Base-by-base conservation (phyloP, 2,888 invertebrate genomes). In the Gisinianus flammeolus region DNA sequence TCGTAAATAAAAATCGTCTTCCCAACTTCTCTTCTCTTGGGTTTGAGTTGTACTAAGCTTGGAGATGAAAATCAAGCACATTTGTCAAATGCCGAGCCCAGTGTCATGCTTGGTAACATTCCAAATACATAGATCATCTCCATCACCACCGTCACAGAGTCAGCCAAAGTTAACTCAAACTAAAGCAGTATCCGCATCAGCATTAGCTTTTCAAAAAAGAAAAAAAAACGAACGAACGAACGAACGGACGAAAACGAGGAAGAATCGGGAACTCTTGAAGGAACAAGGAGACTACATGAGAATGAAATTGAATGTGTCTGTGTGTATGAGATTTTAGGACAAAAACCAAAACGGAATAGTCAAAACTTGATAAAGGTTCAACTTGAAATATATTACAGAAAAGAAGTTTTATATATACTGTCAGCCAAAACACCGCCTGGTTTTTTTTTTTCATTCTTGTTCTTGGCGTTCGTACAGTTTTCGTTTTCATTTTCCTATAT, bases 41-140 rank as follows among this genome's bases (percentile, higher is more conserved):
- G n/a, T 12, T 26, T 62, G 26, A 72, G 58, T 58, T 62, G 64
- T 2, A 44, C 33, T 62, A 54, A 67, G 74, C 66, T 67, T 75
- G 1, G 75, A 75, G 75, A 75, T 75, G 75, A 67, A 54, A 68
- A 75, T 75, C 75, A 75, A 75, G 66, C 75, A 75, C 75, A 75
- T 75, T 75, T 75, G 75, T 75, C 75, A 75, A 75, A 75, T 75
- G 75, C 75, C 75, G 67, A 67, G 67, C 75, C 75, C 75, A 67
- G 69, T 66, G 77, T 77, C 77, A 77, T 71, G 77, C 35, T 77
- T 77, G 77, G 77, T 58, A 58, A 77, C 70, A 66, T 71, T 77
- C 77, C 77, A 77, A 62, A 69, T 71, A 44, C 66, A 77, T 77
- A 62, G 64, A 77, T 77, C 77, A 77, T 76, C 69, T 69, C 75